Evolutionary conservation across 2,113 vertebrate genomes (phyloP), one percentile per base, ranked within the genome.

Genomic region (Sander vitreus): DNA sequence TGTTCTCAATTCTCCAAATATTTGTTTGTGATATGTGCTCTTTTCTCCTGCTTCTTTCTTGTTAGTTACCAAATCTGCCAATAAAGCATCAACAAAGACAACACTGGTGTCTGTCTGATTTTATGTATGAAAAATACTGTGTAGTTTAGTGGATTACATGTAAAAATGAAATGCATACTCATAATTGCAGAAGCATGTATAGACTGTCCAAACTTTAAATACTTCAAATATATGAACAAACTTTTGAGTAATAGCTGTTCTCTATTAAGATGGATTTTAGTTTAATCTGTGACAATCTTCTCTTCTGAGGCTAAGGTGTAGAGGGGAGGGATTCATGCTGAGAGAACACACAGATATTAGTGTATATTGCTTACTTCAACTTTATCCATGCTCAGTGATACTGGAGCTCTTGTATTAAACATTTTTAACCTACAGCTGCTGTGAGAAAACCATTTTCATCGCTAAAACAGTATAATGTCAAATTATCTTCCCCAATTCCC

Each of bases 71-170:
- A 39, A 54, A 12, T 64, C 59, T 73, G 23, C 48, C 47, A 84
- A 63, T 84, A 87, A 87, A 87, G 85, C 85, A 84, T 80, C 68
- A 19, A 18, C 77, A 84, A 87, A 87, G 67, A 84, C 81, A 80
- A 68, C 2, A 30, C 0, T 5, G 0, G 23, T 58, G 47, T 87
- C 23, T 13, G 19, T 83, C 23, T 70, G 51, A 47, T 60, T 73
- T 30, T 6, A 71, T 77, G 3, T 23, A 15, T n/a, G 3, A 27
- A 36, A 27, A 21, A 39, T 23, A 18, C 1, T 14, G 25, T n/a
- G 11, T 25, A 25, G 25, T 19, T 14, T 63, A 43, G 23, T 55
- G 9, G 6, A 54, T 53, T 25, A 16, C 30, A 16, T 39, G 19
- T 19, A 64, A 33, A 0, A n/a, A 3, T 73, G 2, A 69, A 47